These are phyloP conservation scores for Chelidonichthys spinosus DNA, from an alignment of 2,797 vertebrate species.

Conservation along the genomic window DNA sequence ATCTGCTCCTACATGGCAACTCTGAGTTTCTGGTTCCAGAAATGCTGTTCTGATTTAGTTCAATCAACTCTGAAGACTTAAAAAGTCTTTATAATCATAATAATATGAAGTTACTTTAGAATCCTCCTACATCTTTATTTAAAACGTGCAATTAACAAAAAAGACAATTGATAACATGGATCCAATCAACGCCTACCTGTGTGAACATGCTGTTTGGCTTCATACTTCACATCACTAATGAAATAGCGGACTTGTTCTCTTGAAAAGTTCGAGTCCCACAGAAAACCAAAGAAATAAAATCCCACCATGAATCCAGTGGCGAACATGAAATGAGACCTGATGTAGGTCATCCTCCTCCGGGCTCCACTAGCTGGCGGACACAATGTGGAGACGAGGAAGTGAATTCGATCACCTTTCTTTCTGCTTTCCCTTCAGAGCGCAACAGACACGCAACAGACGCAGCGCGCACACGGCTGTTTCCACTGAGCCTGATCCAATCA, in stretches of 20 bases:
- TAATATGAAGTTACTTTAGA: too few relatives aligned
- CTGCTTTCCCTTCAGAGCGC: too few relatives aligned
- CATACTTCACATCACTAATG: accelerated
- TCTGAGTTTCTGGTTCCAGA: too few relatives aligned
- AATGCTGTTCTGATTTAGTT: too few relatives aligned
- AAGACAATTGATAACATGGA: not conserved
- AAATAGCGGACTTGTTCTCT: accelerated
- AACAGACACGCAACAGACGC: too few relatives aligned
- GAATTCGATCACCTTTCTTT: too few relatives aligned
- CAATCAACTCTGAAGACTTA: too few relatives aligned
- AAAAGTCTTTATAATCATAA: too few relatives aligned
- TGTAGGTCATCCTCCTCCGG: slow-evolving; percentile 1
- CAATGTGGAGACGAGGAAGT: too few relatives aligned
- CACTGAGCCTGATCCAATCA: too few relatives aligned
- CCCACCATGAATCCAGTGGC: slow-evolving; percentile 49
- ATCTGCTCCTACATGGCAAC: too few relatives aligned
- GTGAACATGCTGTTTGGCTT: not conserved
- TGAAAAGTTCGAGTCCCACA: not conserved
- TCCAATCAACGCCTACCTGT: slow-evolving; percentile 25
- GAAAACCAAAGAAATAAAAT: slow-evolving; percentile 15
- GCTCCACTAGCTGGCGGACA: not conserved
- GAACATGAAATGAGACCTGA: not conserved
- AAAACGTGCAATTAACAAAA: not conserved
- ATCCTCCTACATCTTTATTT: not conserved
- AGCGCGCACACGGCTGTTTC: too few relatives aligned